A percentile compares a stretch with the other conserved stretches of the same genome.
These are phyloP conservation scores for Geopemphigus sp. DNA, from an alignment of 1,140 invertebrate genomes.

Conservation along the genomic window DNA sequence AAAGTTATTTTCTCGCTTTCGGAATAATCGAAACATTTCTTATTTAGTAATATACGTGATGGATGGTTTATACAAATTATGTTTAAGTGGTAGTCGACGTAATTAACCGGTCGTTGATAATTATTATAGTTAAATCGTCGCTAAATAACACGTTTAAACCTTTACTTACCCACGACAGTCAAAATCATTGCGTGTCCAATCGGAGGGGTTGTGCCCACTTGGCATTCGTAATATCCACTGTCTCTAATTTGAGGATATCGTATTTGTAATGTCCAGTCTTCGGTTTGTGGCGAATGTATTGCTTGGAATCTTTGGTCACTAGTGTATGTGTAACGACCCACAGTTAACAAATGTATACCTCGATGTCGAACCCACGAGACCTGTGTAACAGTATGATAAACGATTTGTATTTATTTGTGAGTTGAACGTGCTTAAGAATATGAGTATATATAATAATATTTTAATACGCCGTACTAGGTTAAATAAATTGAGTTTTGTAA, in stretches of 20 bases:
- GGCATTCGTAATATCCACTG: slow-evolving; percentile 75
- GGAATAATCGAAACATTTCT: no score
- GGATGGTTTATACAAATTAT: no score
- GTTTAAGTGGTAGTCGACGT: no score
- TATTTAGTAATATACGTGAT: no score
- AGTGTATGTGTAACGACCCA: slow-evolving; percentile 72
- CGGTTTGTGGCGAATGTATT: slow-evolving; percentile 77
- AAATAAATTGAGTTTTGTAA: no score
- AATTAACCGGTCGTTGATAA: no score
- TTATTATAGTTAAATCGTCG: no score
- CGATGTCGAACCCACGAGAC: slow-evolving; percentile 74
- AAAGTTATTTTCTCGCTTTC: no score
- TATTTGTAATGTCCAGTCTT: slow-evolving; percentile 82
- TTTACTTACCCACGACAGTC: slow-evolving; percentile 74
- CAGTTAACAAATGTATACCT: slow-evolving; percentile 73
- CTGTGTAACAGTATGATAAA: slow-evolving; percentile 56
- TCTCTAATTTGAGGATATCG: slow-evolving; percentile 76
- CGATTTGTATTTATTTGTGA: no score
- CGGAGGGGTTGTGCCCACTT: slow-evolving; percentile 82
- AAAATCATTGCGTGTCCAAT: slow-evolving; percentile 76
- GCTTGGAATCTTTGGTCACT: slow-evolving; percentile 74
- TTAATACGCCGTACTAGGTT: no score
- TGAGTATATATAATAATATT: no score
- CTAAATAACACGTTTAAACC: not conserved
- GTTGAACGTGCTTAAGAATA: no score